Base-by-base conservation (phyloP, 2,888 invertebrate species). In the Pyralis farinalis region DNA sequence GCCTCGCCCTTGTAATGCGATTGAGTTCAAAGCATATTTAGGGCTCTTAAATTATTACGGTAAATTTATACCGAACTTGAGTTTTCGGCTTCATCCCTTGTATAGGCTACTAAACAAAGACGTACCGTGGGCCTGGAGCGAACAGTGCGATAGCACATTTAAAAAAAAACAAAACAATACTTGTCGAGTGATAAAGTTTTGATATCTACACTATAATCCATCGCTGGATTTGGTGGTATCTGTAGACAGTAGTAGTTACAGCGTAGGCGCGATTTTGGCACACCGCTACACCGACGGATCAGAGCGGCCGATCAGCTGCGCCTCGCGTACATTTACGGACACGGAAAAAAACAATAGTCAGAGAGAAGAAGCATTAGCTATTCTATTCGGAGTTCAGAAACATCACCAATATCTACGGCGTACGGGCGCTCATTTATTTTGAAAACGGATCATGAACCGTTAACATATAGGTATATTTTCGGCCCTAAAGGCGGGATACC, bases 21-120 rank as follows among this genome's bases (percentile, higher is more conserved):
- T 43, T 4, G 40, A 55, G 28, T 28, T 59, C n/a, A 45, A 46
- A 42, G 37, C 39, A 12, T 52, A 53, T 31, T 10, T 58, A n/a
- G 55, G 55, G 1, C 37, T 58, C 6, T 11, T 53, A 0, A 58
- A 44, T 40, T 54, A 40, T 40, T 51, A 53, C 28, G 42, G 40
- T 0, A 55, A 50, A 8, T 62, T 58, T 22, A 29, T 45, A 11
- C 7, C 7, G 1, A 51, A 52, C 29, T 22, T 54, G 1, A 52
- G 54, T 11, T 34, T 31, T 7, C 44, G 53, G 4, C 37, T 58
- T 5, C 25, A 47, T 3, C 58, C 58, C 0, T 12, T 61, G 28
- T 49, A 58, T 36, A 12, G 37, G 0, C 40, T 56, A 10, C 36
- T 53, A 12, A 42, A 43, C 3, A 46, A 44, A 25, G 37, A 34